These are phyloP conservation scores for Nephrotoma guestfalica DNA, from an alignment of 2,888 invertebrate genomes.

Conservation along the genomic window DNA sequence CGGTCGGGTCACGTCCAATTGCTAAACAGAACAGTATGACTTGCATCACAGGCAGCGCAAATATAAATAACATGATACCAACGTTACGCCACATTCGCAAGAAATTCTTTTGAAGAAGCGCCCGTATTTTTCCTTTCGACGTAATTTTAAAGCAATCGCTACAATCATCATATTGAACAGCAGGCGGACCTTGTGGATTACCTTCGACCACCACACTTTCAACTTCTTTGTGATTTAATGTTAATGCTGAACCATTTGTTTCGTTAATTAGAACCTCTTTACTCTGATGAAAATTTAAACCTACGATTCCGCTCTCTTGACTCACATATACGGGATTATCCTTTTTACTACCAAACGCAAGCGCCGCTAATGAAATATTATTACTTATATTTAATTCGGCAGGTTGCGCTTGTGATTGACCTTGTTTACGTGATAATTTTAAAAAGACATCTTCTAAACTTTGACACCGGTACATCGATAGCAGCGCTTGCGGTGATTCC, in stretches of 20 bases:
- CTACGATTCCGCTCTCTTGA: slow-evolving; percentile 75
- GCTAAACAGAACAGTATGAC: slow-evolving; percentile 87
- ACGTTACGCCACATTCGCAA: slow-evolving; percentile 85
- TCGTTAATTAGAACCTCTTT: slow-evolving; percentile 76
- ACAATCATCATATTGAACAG: slow-evolving; percentile 9
- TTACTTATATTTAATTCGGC: slow-evolving; percentile 38
- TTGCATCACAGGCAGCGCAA: slow-evolving; percentile 86
- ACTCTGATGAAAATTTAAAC: slow-evolving; percentile 80
- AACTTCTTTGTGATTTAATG: slow-evolving; percentile 16
- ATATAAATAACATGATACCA: slow-evolving; percentile 86
- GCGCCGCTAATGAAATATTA: slow-evolving; percentile 64
- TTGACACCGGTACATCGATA: slow-evolving; percentile 69
- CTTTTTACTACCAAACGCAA: slow-evolving; percentile 67
- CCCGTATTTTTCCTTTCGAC: slow-evolving; percentile 72
- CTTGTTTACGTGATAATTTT: slow-evolving; percentile 71
- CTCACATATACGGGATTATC: slow-evolving; percentile 73
- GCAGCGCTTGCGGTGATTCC: slow-evolving; percentile 69
- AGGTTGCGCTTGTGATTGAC: slow-evolving; percentile 29
- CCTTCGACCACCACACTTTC: not conserved
- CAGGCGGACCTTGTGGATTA: slow-evolving; percentile 2
- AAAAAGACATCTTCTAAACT: slow-evolving; percentile 87
- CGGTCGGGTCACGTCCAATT: slow-evolving; percentile 75
- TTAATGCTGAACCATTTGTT: slow-evolving; percentile 40
- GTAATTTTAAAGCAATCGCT: slow-evolving; percentile 41
- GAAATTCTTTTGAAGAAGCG: slow-evolving; percentile 77